These are phyloP conservation scores for Plecturocebus donacophilus DNA, from an alignment of 2,113 vertebrate genomes.

Conservation along the genomic window DNA sequence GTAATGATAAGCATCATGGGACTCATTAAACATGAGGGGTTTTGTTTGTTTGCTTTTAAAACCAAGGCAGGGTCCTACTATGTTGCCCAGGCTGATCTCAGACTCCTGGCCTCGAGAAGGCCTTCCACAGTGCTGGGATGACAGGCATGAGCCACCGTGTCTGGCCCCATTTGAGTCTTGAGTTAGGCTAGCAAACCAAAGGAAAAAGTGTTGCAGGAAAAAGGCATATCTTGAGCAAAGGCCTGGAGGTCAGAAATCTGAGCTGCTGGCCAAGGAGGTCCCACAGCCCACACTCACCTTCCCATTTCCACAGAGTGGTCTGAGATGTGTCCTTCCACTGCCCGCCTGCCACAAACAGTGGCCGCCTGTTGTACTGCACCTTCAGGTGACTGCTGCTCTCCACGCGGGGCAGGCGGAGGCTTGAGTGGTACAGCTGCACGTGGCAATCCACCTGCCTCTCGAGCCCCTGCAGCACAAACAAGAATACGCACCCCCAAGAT, in stretches of 20 bases:
- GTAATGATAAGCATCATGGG: neutral
- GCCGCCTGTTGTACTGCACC: constrained; percentile 85
- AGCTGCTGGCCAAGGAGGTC: neutral
- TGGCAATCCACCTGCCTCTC: constrained; percentile 89
- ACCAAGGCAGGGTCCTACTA: neutral
- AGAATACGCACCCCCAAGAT: neutral
- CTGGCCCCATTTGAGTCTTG: neutral
- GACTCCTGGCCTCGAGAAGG: neutral
- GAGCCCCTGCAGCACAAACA: constrained; percentile 87
- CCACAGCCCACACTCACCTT: constrained; percentile 83
- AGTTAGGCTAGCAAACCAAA: neutral
- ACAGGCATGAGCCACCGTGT: neutral
- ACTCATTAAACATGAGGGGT: neutral
- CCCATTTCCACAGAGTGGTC: constrained; percentile 85
- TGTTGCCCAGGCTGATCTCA: neutral
- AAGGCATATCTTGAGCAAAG: rapidly evolving
- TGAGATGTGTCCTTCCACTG: constrained; percentile 87
- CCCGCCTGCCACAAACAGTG: constrained; percentile 86
- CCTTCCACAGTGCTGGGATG: neutral
- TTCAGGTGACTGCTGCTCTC: constrained; percentile 91
- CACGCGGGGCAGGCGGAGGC: constrained; percentile 76
- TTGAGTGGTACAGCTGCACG: constrained; percentile 86
- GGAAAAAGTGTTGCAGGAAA: neutral
- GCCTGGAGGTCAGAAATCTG: neutral
- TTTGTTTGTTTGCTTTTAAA: too few species aligned